Percentiles rank a stretch among this genome's conserved stretches.
phyloP scores from a whole-genome alignment of 1,140 invertebrate species.

The Listronotus oregonensis region DNA sequence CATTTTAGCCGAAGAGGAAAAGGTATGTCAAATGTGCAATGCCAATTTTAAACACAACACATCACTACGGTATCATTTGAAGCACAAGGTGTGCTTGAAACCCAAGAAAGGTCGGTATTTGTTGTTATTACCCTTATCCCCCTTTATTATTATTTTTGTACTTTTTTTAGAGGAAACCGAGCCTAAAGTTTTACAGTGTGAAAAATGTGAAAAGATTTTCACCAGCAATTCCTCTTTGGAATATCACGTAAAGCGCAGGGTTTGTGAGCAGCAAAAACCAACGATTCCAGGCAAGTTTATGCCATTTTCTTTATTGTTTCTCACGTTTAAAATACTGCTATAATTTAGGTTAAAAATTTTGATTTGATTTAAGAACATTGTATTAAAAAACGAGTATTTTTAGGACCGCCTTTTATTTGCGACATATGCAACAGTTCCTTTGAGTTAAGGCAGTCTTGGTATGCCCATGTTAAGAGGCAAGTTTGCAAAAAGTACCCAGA shows the following conservation, averaged over 20 bases:
- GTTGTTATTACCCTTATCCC: background rate
- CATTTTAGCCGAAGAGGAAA: conserved; percentile 22
- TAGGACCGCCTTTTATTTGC: conserved; percentile 31
- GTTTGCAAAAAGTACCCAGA: conserved; percentile 34
- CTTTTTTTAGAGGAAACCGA: conserved; percentile 32
- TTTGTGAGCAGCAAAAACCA: conserved; percentile 25
- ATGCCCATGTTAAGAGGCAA: conserved; percentile 30
- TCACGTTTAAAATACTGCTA: no score
- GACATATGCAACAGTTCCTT: conserved; percentile 30
- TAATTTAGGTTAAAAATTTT: no score
- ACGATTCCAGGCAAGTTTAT: conserved; percentile 9
- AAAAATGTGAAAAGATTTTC: conserved; percentile 34
- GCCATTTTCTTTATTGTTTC: no score
- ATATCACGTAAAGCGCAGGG: conserved; percentile 32
- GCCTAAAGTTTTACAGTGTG: conserved; percentile 27
- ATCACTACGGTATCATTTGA: conserved; percentile 30
- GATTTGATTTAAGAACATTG: no score
- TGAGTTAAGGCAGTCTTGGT: conserved; percentile 34
- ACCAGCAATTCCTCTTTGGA: conserved; percentile 33
- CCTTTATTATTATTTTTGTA: conserved; percentile 14
- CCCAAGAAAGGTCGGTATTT: conserved; percentile 19
- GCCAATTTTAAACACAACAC: conserved; percentile 22
- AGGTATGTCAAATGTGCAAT: conserved; percentile 18
- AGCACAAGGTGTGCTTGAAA: conserved; percentile 27
- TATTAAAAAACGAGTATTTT: background rate